Base-by-base conservation (phyloP, 2,113 vertebrate species). In the Anhinga rufa region DNA sequence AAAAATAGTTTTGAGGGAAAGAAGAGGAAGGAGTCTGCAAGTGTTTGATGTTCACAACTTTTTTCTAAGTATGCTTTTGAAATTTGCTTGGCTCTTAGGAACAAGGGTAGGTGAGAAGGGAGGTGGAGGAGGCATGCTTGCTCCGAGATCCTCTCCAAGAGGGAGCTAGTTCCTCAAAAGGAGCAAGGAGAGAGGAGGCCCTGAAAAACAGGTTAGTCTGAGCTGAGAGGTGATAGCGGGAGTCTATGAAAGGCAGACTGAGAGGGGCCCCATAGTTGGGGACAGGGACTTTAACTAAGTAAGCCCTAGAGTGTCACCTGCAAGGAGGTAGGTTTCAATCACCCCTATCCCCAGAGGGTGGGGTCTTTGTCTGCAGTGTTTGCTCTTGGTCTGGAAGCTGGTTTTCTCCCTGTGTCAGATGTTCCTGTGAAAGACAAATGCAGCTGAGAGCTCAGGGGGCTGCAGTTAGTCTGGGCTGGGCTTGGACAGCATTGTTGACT, bases 401-500 rank as follows among this genome's bases (percentile, higher is more conserved):
- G 25, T 87, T 81, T 92, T 86, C 74, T 93, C 21, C 76, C 32
- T 26, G 9, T 49, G 49, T 85, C 54, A 17, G 85, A 40, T 16
- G 15, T 87, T 91, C 34, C 46, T 80, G 66, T 93, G 58, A 74
- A 82, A 90, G 66, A 61, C 20, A 76, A 90, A 86, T 38, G 75
- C 82, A 95, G 75, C 84, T 88, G 66, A 82, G 54, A 34, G 36
- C 74, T 86, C 81, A 89, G 48, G 38, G 83, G 61, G 29, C 52
- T 94, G 54, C 62, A 95, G 62, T 88, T 77, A 70, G 88, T 89
- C 82, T 91, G 61, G 44, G 18, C 22, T 1, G 0, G 66, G 28
- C 60, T 91, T 85, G 66, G 87, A 74, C 66, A 88, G 46, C 40
- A 44, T 85, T 55, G 54, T 70, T 97, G 95, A 95, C 78, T 97